Conservation (phyloP, 2,113 vertebrate species). For the Campylomormyrus tamandua region DNA sequence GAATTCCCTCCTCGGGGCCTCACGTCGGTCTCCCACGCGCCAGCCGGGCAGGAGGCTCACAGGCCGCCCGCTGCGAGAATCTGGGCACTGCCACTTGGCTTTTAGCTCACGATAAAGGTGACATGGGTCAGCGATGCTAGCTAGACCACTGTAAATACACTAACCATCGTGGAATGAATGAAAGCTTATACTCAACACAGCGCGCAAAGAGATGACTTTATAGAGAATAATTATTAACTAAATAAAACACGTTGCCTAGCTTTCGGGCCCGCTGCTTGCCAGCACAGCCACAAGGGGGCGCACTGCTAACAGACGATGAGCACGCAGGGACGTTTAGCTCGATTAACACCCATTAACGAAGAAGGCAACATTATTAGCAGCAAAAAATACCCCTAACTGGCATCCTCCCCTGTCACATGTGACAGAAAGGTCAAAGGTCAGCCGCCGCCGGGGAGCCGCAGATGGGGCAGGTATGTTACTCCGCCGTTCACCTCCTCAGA, state of each 20-base stretch:
- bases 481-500: conserved; percentile 92
- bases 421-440: conserved; percentile 40
- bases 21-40: conserved; percentile 47
- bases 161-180: neutral
- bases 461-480: conserved; percentile 40
- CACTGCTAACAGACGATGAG: neutral
- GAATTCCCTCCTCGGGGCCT: conserved; percentile 54
- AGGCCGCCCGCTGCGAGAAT: neutral
- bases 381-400: neutral
- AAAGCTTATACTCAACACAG: neutral
- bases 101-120: neutral
- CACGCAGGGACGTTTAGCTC: conserved; percentile 1
- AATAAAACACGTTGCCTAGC: neutral
- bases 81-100: neutral
- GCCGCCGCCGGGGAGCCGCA: conserved; percentile 46
- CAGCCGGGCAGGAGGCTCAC: neutral
- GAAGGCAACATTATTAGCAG: neutral
- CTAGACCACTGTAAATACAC: neutral
- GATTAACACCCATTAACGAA: conserved; percentile 7
- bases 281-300: neutral
- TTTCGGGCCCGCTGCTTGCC: neutral
- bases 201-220: neutral
- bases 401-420: conserved; percentile 21
- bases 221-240: neutral
- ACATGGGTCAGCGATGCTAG: neutral